phyloP scores from a whole-genome alignment of 2,888 invertebrate genomes.

The Hirtodrosophila confusa region DNA sequence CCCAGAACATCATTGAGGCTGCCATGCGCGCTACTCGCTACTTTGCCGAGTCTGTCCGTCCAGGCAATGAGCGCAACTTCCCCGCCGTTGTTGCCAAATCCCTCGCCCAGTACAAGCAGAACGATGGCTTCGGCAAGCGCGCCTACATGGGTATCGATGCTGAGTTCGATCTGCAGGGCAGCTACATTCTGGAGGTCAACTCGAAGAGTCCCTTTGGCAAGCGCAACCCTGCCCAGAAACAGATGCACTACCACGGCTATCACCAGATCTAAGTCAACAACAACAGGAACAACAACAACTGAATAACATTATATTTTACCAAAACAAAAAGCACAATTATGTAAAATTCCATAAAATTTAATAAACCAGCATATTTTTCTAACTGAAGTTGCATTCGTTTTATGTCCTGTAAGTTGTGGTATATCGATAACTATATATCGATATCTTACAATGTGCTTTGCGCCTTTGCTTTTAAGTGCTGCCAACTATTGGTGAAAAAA shows the following conservation, averaged over 20 bases:
- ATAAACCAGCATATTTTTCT: neutral
- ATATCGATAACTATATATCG: no score
- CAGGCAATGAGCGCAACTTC: constrained; percentile 82
- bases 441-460: no score
- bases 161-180: constrained; percentile 76
- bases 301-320: neutral
- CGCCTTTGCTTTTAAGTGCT: no score
- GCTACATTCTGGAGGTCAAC: constrained; percentile 82
- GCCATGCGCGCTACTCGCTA: constrained; percentile 78
- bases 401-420: no score
- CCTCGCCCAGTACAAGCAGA: constrained; percentile 74
- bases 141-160: constrained; percentile 81
- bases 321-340: neutral
- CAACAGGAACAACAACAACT: neutral
- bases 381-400: no score
- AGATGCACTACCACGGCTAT: constrained; percentile 65
- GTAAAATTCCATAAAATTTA: neutral
- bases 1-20: constrained; percentile 79
- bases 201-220: constrained; percentile 80
- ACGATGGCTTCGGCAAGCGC: constrained; percentile 75
- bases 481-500: no score
- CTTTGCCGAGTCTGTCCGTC: constrained; percentile 82
- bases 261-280: constrained; percentile 27
- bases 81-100: constrained; percentile 81
- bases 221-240: constrained; percentile 70